Evolutionary conservation across 2,888 invertebrate genomes (phyloP).

Genomic region (Cacoxenus indagator): DNA sequence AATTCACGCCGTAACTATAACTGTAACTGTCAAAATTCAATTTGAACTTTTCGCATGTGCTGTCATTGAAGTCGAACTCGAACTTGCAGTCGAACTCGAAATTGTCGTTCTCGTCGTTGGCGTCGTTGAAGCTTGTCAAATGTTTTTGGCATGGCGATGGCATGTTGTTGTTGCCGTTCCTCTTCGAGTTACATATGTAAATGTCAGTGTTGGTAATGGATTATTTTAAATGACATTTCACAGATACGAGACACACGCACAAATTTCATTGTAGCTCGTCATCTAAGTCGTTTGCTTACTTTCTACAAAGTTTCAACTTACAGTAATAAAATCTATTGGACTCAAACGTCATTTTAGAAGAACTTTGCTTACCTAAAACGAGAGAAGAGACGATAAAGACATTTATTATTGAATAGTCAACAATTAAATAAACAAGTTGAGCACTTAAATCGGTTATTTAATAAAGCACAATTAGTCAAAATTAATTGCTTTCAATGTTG

Average conservation of each 20-base stretch:
- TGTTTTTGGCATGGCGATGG: background rate
- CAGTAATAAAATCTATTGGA: conserved; percentile 7
- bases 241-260: background rate
- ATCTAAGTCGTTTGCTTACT: background rate
- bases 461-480: background rate
- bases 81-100: too few species aligned
- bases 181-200: conserved; percentile 9
- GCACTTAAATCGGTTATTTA: background rate
- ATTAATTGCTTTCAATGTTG: background rate
- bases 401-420: background rate
- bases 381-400: background rate
- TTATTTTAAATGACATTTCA: background rate
- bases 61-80: too few species aligned
- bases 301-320: background rate
- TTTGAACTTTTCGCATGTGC: conserved; percentile 10
- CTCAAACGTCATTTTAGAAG: background rate
- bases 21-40: conserved; percentile 18
- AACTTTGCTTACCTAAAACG: conserved; percentile 13
- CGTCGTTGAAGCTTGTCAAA: conserved; percentile 7
- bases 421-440: background rate
- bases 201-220: conserved; percentile 9
- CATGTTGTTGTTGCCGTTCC: background rate
- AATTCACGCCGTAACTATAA: background rate
- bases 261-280: background rate
- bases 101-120: background rate